Base-by-base conservation (phyloP, 2,797 vertebrate genomes). In the Sternarchorhynchus goeldii region DNA sequence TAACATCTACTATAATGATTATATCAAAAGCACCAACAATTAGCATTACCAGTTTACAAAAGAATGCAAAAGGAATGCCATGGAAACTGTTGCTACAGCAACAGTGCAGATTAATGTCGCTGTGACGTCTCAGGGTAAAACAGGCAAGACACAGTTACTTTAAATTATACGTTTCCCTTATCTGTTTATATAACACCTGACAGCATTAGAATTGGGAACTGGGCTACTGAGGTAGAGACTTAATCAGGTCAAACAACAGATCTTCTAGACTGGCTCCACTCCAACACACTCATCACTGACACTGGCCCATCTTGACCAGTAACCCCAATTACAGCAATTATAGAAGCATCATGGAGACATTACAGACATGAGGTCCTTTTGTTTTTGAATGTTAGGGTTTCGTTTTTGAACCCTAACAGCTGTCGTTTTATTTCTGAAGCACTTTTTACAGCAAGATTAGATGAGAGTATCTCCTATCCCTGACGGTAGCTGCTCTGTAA, bases 161-260 rank as follows among this genome's bases (percentile, higher is more conserved):
- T 77, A 60, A 25, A 12, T 58, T 53, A 58, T 32, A 55, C 20
- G 18, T 64, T 53, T 34, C 39, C 41, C 59, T 82, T 3, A 75
- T 81, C 81, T 86, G 73, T 81, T 86, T 86, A 81, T 73, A 73
- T 83, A 86, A 84, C 79, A 70, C 76, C 66, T 57, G 60, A 69
- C 39, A 72, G 81, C 76, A 73, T 79, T 83, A 77, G 41, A n/a
- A 25, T 55, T 55, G n/a, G 56, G 73, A 82, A 77, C 69, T 81
- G 73, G 81, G 84, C 70, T 79, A 81, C 31, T 16, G 72, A 72
- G 8, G 55, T 67, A 74, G 75, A 75, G 62, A 20, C 39, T 58
- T 77, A 63, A 72, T 55, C 21, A 21, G 72, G 72, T 79, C 67
- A 62, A 79, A 68, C 17, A 53, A 6, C 53, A 6, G 4, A 14